phyloP scores from a whole-genome alignment of 2,888 invertebrate genomes.

The Heteropelma amictum region DNA sequence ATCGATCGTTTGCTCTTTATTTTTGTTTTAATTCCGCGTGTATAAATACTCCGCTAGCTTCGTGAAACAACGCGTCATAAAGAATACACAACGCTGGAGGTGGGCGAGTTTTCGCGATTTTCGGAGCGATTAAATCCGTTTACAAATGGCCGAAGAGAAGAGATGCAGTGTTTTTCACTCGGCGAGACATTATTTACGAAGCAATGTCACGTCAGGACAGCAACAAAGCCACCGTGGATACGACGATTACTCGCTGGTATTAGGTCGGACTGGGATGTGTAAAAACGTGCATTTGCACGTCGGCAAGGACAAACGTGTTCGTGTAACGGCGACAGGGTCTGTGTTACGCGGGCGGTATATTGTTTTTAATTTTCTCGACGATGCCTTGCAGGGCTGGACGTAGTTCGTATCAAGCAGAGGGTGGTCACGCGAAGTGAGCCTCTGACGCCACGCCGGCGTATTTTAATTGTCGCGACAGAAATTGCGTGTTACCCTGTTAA shows the following conservation, averaged over 20 bases:
- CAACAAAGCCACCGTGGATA: conserved; percentile 25
- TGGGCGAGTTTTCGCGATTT: conserved; percentile 45
- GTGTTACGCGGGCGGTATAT: conserved; percentile 43
- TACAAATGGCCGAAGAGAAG: conserved; percentile 42
- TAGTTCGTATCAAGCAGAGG: conserved; percentile 22
- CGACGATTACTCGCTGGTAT: conserved; percentile 8
- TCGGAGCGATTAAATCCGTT: conserved; percentile 52
- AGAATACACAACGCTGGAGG: conserved; percentile 14
- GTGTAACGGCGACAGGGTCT: conserved; percentile 20
- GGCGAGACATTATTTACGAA: conserved; percentile 54
- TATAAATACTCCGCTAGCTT: conserved; percentile 39
- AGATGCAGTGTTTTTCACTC: conserved; percentile 46
- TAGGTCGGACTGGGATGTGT: neutral
- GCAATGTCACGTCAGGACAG: conserved; percentile 51
- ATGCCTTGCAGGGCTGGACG: conserved; percentile 16
- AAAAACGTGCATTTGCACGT: neutral
- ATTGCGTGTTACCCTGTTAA: conserved; percentile 66
- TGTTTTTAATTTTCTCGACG: conserved; percentile 56
- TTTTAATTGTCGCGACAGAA: conserved; percentile 69
- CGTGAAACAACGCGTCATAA: conserved; percentile 32
- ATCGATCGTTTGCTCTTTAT: conserved; percentile 35
- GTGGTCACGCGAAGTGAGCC: conserved; percentile 63
- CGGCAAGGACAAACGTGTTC: neutral
- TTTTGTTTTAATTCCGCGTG: neutral
- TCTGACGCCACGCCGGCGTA: conserved; percentile 60